Conservation (phyloP, 1,140 invertebrate species). For the Hydropsyche tenuis region DNA sequence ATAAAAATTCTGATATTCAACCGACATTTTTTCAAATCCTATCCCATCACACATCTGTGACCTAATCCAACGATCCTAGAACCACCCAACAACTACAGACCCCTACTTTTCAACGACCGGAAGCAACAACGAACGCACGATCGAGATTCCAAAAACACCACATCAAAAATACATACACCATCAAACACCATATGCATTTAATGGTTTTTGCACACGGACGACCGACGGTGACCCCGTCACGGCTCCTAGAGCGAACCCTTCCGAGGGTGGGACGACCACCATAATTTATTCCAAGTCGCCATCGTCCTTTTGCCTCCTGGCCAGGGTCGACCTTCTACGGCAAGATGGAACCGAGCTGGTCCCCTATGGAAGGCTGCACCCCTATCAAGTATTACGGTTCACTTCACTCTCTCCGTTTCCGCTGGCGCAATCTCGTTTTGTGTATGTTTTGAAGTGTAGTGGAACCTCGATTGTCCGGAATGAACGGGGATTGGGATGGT, state of each 20-base stretch:
- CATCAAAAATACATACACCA: too few species aligned
- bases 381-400: background rate
- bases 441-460: too few species aligned
- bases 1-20: too few species aligned
- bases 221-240: background rate
- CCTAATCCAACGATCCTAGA: too few species aligned
- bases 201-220: background rate
- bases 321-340: background rate
- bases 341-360: background rate
- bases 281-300: background rate
- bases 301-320: background rate
- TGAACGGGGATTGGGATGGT: too few species aligned
- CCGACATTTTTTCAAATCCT: too few species aligned
- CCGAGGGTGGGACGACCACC: background rate
- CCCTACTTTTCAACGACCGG: too few species aligned
- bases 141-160: too few species aligned
- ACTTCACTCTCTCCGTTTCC: constrained; percentile 22
- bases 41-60: too few species aligned
- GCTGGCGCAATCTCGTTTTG: background rate
- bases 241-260: background rate
- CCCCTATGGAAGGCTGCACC: background rate
- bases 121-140: too few species aligned
- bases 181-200: background rate
- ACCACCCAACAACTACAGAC: too few species aligned
- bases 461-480: too few species aligned